Conservation (phyloP, 1,140 invertebrate genomes). For the Macrobrachium nipponense region DNA sequence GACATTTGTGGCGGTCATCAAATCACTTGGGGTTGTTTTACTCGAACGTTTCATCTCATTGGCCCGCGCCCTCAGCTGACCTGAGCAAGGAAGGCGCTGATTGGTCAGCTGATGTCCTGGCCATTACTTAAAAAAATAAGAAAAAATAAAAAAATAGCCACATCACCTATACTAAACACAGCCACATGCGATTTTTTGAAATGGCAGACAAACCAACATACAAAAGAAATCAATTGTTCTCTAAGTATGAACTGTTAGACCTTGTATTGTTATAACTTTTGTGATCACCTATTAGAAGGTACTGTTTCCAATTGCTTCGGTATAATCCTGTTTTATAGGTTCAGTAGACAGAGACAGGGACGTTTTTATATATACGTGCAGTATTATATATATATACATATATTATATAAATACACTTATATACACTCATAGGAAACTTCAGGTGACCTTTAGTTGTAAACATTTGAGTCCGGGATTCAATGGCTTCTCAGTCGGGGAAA, state of each 20-base stretch:
- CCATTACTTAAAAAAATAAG: not conserved
- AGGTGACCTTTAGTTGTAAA: no score
- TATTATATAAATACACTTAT: constrained; percentile 7
- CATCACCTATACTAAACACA: constrained; percentile 10
- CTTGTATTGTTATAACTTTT: constrained; percentile 56
- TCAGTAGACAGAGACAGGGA: constrained; percentile 55
- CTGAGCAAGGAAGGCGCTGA: constrained; percentile 23
- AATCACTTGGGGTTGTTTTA: constrained; percentile 30
- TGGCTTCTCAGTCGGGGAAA: no score
- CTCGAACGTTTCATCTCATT: not conserved
- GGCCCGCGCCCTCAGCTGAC: constrained; percentile 18
- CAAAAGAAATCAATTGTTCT: constrained; percentile 29
- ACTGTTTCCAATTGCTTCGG: constrained; percentile 13
- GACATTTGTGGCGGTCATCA: not conserved
- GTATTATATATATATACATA: no score
- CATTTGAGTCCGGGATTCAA: no score
- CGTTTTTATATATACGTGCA: not conserved
- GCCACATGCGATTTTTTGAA: constrained; percentile 31
- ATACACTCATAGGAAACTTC: not conserved
- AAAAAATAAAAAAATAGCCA: not conserved
- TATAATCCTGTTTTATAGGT: constrained; percentile 21
- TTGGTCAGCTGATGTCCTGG: constrained; percentile 35
- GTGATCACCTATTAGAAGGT: constrained; percentile 35
- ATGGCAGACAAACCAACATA: constrained; percentile 5
- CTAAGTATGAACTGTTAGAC: constrained; percentile 52